Percentiles rank a stretch among this genome's conserved stretches.
Conservation (phyloP, 64 coral and sea anemone genomes). For the Montipora sp. region DNA sequence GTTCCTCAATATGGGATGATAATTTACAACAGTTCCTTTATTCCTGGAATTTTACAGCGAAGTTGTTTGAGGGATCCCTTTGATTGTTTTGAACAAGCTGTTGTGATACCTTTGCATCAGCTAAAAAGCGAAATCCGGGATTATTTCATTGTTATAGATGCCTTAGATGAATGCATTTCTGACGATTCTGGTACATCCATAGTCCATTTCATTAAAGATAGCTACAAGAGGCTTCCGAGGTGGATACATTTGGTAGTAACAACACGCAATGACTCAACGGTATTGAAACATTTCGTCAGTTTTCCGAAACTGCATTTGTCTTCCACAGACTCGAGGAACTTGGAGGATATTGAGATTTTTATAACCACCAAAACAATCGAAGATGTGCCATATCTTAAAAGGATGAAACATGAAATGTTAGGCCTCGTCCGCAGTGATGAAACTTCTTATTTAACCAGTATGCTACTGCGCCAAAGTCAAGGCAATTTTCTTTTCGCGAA, state of each 20-base stretch:
- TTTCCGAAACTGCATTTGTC: slow-evolving; percentile 13
- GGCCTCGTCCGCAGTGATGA: not conserved
- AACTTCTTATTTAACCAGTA: slow-evolving; percentile 25
- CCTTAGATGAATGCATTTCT: slow-evolving; percentile 69
- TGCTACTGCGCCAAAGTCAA: slow-evolving; percentile 66
- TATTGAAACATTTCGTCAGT: slow-evolving; percentile 27
- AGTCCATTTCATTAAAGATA: slow-evolving; percentile 37
- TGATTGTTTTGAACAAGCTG: slow-evolving; percentile 66
- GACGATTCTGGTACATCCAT: slow-evolving; percentile 11
- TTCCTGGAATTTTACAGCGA: slow-evolving; percentile 8
- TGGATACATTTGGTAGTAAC: slow-evolving; percentile 55
- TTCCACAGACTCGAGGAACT: slow-evolving; percentile 33
- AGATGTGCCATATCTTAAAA: slow-evolving; percentile 4
- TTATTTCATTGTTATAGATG: slow-evolving; percentile 65
- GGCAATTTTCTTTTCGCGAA: slow-evolving; percentile 81
- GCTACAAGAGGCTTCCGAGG: slow-evolving; percentile 14
- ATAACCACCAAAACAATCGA: not conserved
- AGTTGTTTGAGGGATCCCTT: slow-evolving; percentile 48
- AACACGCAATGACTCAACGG: slow-evolving; percentile 42
- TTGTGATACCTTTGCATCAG: slow-evolving; percentile 39
- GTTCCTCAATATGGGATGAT: slow-evolving; percentile 60
- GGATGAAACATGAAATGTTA: not conserved
- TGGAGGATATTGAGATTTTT: slow-evolving; percentile 63
- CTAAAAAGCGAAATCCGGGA: not conserved
- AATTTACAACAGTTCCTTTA: slow-evolving; percentile 34